These are phyloP conservation scores for Hyalella azteca DNA, from an alignment of 2,888 invertebrate genomes.

Conservation along the genomic window DNA sequence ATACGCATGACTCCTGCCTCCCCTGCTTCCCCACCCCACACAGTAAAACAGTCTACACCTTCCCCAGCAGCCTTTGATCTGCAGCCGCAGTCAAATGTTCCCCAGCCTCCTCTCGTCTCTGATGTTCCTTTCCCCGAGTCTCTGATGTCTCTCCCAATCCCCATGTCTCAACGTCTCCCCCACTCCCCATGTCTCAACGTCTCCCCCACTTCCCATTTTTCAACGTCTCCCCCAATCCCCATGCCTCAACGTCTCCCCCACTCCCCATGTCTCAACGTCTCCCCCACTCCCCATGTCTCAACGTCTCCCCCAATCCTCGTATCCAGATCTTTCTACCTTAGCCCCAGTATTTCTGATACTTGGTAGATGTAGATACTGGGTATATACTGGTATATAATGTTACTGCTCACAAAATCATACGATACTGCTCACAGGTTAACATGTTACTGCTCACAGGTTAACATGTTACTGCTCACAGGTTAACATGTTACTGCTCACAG, in stretches of 20 bases:
- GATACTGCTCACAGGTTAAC: no score
- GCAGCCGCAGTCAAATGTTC: not conserved
- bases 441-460: no score
- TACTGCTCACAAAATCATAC: no score
- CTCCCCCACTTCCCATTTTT: not conserved
- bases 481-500: no score
- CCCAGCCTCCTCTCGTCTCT: not conserved
- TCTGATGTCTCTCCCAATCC: not conserved
- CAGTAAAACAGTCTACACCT: conserved; percentile 1
- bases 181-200: not conserved
- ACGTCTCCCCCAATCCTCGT: no score
- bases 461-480: no score
- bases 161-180: not conserved
- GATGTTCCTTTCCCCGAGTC: not conserved
- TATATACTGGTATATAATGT: no score
- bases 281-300: no score
- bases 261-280: no score
- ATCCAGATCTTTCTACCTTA: no score
- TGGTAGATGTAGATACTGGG: no score
- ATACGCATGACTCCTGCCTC: not conserved
- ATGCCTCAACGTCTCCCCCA: not conserved
- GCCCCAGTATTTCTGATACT: no score
- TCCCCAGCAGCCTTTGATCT: not conserved
- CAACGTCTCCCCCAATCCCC: not conserved
- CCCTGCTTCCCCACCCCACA: not conserved